phyloP scores from a whole-genome alignment of 2,797 vertebrate genomes.

The Bothrops alternatus region DNA sequence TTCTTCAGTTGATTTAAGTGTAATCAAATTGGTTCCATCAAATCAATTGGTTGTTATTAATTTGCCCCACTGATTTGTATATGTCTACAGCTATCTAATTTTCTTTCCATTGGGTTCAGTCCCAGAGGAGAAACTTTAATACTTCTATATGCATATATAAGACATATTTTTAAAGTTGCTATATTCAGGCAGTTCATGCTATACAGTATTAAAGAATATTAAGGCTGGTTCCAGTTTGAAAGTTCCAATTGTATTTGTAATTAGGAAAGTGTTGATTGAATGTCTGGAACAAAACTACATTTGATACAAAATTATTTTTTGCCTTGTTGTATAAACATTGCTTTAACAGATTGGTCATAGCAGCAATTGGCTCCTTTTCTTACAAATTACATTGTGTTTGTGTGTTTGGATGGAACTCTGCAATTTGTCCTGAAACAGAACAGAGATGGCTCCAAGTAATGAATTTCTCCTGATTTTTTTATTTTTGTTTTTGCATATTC shows the following conservation, averaged over 20 bases:
- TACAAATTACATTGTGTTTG: neutral
- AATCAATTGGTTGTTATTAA: neutral
- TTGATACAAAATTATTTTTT: neutral
- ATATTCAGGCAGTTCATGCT: neutral
- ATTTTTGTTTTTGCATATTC: neutral
- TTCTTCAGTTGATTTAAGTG: neutral
- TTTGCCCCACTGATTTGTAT: neutral
- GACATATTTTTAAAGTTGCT: neutral
- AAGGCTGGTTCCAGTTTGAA: neutral
- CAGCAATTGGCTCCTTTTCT: neutral
- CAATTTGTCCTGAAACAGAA: neutral
- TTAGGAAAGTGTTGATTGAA: conserved; percentile 5
- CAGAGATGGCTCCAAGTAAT: conserved; percentile 5
- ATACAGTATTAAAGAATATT: neutral
- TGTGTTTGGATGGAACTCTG: neutral
- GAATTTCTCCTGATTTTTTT: conserved; percentile 15
- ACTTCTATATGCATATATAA: neutral
- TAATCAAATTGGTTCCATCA: neutral
- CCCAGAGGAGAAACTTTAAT: neutral
- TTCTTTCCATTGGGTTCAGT: neutral
- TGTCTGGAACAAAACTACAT: neutral
- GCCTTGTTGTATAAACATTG: neutral
- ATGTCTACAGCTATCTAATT: neutral
- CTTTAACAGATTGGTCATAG: conserved; percentile 2
- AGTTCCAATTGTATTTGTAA: conserved; percentile 4